Evolutionary conservation across 2,888 invertebrate species (phyloP), one percentile per base, ranked within the genome.

Genomic region (Chrysopilus asiliformis): DNA sequence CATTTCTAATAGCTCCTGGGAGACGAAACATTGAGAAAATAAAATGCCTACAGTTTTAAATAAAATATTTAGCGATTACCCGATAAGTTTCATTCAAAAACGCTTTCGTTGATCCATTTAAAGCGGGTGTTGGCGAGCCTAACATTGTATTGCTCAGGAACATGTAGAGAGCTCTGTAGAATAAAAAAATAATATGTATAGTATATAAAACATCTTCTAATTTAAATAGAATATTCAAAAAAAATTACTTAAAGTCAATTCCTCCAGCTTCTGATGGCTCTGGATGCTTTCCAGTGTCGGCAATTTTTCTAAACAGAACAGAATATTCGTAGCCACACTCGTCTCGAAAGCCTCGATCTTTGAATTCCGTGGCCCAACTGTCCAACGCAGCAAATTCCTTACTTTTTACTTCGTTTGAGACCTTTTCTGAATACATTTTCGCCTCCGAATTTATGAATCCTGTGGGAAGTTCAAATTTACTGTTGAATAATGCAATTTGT

Each of bases 91-190:
- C n/a, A n/a, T n/a, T n/a, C n/a, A n/a, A n/a, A n/a, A n/a, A n/a
- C n/a, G n/a, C n/a, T n/a, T n/a, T n/a, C 3, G 39, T 22, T 22
- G 22, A 7, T 2, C 10, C 29, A 40, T 47, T 44, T 12, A 60
- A 20, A 4, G 47, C 43, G 9, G 47, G 43, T 35, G 56, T 59
- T 3, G 59, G 57, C 9, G 54, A 48, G 1, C 59, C 59, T n/a
- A 50, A 41, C 38, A 60, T 45, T 1, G 53, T 53, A 29, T 53
- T 53, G 16, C 53, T 51, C 3, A 59, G n/a, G 42, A 56, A 59
- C 20, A 38, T 43, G 25, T 59, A 59, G 18, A 56, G 49, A 28
- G 49, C 47, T 27, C 60, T 59, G 29, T 25, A 45, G 38, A 17
- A 4, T 2, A 16, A 9, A 41, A 15, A 28, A 25, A n/a, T 16